Conservation (phyloP, 2,888 invertebrate species). For the Acronicta alni region DNA sequence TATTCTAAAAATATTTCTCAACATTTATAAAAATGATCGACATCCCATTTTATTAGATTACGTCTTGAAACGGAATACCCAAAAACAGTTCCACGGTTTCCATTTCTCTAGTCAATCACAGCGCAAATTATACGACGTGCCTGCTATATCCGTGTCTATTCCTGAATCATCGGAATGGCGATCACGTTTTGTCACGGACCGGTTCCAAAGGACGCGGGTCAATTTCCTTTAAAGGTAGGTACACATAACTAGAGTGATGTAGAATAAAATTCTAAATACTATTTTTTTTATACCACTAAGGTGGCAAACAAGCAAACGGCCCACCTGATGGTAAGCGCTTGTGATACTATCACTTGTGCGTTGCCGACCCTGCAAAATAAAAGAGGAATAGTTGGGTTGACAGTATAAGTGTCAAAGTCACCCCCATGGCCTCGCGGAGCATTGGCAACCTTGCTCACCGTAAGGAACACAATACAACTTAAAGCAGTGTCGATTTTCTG, state of each 20-base stretch:
- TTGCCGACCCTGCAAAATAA: no score
- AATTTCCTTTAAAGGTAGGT: slow-evolving; percentile 71
- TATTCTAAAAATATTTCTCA: neutral
- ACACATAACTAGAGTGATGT: slow-evolving; percentile 30
- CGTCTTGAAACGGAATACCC: neutral
- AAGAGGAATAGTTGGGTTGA: no score
- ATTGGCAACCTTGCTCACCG: no score
- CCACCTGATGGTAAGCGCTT: no score
- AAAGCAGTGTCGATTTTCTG: no score
- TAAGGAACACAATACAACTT: no score
- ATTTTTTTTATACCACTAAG: no score
- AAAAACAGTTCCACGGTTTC: slow-evolving; percentile 28
- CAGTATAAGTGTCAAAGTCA: no score
- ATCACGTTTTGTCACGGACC: slow-evolving; percentile 67
- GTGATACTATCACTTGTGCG: no score
- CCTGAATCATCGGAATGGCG: slow-evolving; percentile 62
- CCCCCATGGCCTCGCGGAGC: no score
- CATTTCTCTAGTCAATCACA: slow-evolving; percentile 63
- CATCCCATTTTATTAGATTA: neutral
- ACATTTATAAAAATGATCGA: neutral
- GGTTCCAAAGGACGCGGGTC: slow-evolving; percentile 66
- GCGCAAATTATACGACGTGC: slow-evolving; percentile 61
- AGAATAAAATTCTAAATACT: neutral
- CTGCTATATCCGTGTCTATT: slow-evolving; percentile 57
- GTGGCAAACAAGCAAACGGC: no score